Evolutionary conservation across 2,888 invertebrate genomes (phyloP), one percentile per base, ranked within the genome.

Genomic region (Rhamphomyia laevipes): DNA sequence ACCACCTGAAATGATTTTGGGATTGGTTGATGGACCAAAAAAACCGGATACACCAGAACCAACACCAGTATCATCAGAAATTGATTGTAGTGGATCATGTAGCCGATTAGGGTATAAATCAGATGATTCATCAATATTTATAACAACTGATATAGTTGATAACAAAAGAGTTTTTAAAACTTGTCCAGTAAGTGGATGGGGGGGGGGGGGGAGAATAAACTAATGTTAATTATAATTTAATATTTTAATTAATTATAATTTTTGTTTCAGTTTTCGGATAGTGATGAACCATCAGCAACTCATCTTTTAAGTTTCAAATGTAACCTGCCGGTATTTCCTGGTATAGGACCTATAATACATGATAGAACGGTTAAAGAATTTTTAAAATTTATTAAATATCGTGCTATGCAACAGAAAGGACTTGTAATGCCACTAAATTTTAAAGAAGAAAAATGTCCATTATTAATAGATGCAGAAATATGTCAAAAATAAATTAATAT

Each of bases 351-450:
- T 3, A 23, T 2, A 42, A 21, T 42, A 6, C 2, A 4, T n/a
- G 7, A 27, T 9, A 42, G 27, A 15, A 27, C 23, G n/a, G 7
- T 10, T 9, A 10, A n/a, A 4, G 21, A 42, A 15, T 42, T 42
- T 18, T 5, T 42, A 12, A 15, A 15, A 21, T 42, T 12, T 15
- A 42, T 42, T 21, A 42, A 42, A 27, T 42, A 6, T 11, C 15
- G 42, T 21, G 42, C 27, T 4, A 23, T 13, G 21, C 15, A 23
- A 9, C 59, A 61, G 41, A 53, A 53, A 15, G 61, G 61, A 48
- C 52, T 61, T 51, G 52, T 60, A 33, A 53, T 51, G 37, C 58
- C 59, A 18, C 45, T 51, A 43, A 57, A 60, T 49, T 59, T 61
- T 41, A 49, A 48, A 5, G 59, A 60, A 46, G 50, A 56, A 21